Conservation (phyloP, 2,113 vertebrate genomes). For the zebrafish (Danio rerio) region GRCz12tu NC_133181.1:48381001-48381500, state of each 20-base stretch:
- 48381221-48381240: not conserved
- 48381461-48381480: not conserved
- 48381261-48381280: conserved; percentile 3
- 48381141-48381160: no score
- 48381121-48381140: not conserved
- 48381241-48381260: conserved; percentile 9
- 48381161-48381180: not conserved
- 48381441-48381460: not conserved
- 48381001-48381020: conserved; percentile 88
- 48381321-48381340: conserved; percentile 86
- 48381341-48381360: conserved; percentile 75
- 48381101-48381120: no score
- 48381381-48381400: not conserved
- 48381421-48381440: not conserved
- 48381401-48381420: not conserved
- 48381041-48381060: conserved; percentile 89
- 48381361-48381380: conserved; percentile 8
- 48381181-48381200: not conserved
- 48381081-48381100: conserved; percentile 72
- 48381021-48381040: conserved; percentile 90
- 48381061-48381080: conserved; percentile 95
- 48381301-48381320: conserved; percentile 88
- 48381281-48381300: conserved; percentile 93
- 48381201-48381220: not conserved
- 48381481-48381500: not conserved